Base-by-base conservation (phyloP, 1,140 invertebrate species). In the Drosophila watanabei region DNA sequence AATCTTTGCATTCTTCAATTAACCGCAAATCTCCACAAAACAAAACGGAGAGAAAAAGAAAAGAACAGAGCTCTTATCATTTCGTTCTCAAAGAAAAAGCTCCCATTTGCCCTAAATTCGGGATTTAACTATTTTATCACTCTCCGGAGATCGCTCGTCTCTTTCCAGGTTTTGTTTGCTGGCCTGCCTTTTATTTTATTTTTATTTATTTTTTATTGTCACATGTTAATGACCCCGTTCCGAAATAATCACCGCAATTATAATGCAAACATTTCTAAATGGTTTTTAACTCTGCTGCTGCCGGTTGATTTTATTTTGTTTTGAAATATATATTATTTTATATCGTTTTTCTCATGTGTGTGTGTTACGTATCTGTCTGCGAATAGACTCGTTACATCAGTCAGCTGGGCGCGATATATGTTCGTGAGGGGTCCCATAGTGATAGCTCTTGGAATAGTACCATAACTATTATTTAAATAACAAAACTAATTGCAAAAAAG, bases 171-270 rank as follows among this genome's bases (percentile, higher is more conserved):
- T 66, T 39, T 68, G 66, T 82, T 52, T 65, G 57, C 24, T 65
- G 58, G 39, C 10, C 52, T 45, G 59, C 11, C 41, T 59, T 37
- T 43, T 61, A 61, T 79, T 48, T 49, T 30, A n/a, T 48, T 45
- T 43, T 11, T 45, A 5, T 43, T 80, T 68, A 45, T 43, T 62
- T 63, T 84, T 62, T 61, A 35, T 66, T 85, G 86, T 79, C 86
- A 82, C 76, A 90, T 89, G 86, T 89, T 82, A 89, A 89, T 89
- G 86, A 89, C 86, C 86, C 82, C 86, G 62, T 59, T 80, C 52
- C 24, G 41, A 73, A 87, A 91, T 89, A 90, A 90, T 91, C 66
- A 43, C 86, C 61, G 79, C 69, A 86, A 89, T 89, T 89, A 89
- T 91, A 80, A 79, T 72, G 75, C 70, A 90, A 82, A 90, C 82